These are phyloP conservation scores for Plebejus anna DNA, from an alignment of 2,888 invertebrate species.

Conservation along the genomic window DNA sequence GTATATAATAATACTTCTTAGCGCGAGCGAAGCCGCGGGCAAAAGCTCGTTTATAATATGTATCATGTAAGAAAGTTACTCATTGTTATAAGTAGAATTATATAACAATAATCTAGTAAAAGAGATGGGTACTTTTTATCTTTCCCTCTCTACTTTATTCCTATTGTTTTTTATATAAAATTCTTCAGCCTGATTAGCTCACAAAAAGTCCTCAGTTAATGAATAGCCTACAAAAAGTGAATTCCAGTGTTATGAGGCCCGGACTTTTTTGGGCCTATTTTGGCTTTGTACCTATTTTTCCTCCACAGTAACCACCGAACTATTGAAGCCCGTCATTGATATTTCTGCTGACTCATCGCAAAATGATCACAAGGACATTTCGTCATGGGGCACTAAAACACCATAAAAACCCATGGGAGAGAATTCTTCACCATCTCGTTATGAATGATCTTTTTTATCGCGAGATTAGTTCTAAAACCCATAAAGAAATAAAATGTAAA, in stretches of 20 bases:
- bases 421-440: conserved; percentile 60
- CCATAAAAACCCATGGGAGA: conserved; percentile 68
- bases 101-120: neutral
- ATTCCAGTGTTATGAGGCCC: neutral
- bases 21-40: no score
- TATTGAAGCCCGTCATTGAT: conserved; percentile 41
- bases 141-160: neutral
- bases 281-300: conserved; percentile 6
- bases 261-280: neutral
- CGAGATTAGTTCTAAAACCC: conserved; percentile 47
- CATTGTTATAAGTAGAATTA: neutral
- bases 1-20: no score
- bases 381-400: conserved; percentile 60
- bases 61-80: no score
- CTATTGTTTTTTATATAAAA: conserved; percentile 1
- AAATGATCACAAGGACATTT: conserved; percentile 61
- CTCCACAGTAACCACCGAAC: conserved; percentile 19
- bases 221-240: conserved; percentile 7
- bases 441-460: conserved; percentile 53
- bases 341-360: conserved; percentile 51
- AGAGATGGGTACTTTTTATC: neutral
- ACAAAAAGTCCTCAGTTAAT: neutral
- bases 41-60: no score
- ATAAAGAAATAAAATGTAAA: conserved; percentile 39
- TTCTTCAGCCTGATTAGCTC: conserved; percentile 4